Evolutionary conservation across 2,113 vertebrate species (phyloP).

Genomic region (Gambusia affinis): DNA sequence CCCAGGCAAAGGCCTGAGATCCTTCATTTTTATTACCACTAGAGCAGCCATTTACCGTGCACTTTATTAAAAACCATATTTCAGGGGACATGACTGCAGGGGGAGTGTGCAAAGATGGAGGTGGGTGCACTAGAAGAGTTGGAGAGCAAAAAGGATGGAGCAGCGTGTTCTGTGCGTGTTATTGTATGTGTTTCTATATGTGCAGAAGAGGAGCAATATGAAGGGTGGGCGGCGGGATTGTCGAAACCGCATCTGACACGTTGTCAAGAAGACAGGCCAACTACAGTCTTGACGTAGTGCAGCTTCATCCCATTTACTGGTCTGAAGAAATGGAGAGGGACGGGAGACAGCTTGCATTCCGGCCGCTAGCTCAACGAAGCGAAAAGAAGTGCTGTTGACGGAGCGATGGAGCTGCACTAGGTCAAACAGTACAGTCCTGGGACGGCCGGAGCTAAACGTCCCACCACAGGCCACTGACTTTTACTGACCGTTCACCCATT

Average conservation of each 20-base stretch:
- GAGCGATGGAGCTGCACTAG: slow-evolving; percentile 63
- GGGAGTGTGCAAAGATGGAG: slow-evolving; percentile 42
- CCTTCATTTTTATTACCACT: slow-evolving; percentile 77
- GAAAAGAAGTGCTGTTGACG: slow-evolving; percentile 60
- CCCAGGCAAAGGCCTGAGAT: slow-evolving; percentile 66
- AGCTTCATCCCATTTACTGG: slow-evolving; percentile 73
- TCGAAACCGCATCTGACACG: slow-evolving; percentile 70
- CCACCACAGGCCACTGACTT: slow-evolving; percentile 48
- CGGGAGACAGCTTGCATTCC: slow-evolving; percentile 71
- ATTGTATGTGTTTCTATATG: neutral
- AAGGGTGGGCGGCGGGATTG: slow-evolving; percentile 1
- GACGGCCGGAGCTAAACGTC: slow-evolving; percentile 52
- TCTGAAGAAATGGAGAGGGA: slow-evolving; percentile 74
- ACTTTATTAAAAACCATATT: slow-evolving; percentile 84
- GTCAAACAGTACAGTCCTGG: slow-evolving; percentile 60
- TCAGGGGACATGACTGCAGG: slow-evolving; percentile 61
- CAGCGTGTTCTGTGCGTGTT: slow-evolving; percentile 24
- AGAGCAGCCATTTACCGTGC: slow-evolving; percentile 74
- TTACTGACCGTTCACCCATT: slow-evolving; percentile 64
- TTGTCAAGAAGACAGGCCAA: slow-evolving; percentile 73
- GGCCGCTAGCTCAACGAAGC: slow-evolving; percentile 71
- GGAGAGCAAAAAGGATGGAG: slow-evolving; percentile 43
- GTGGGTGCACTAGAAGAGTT: slow-evolving; percentile 47
- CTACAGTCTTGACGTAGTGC: slow-evolving; percentile 75
- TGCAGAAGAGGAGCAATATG: neutral